These are phyloP conservation scores for Ammodytes dubius DNA, from an alignment of 2,113 vertebrate genomes.

Conservation along the genomic window DNA sequence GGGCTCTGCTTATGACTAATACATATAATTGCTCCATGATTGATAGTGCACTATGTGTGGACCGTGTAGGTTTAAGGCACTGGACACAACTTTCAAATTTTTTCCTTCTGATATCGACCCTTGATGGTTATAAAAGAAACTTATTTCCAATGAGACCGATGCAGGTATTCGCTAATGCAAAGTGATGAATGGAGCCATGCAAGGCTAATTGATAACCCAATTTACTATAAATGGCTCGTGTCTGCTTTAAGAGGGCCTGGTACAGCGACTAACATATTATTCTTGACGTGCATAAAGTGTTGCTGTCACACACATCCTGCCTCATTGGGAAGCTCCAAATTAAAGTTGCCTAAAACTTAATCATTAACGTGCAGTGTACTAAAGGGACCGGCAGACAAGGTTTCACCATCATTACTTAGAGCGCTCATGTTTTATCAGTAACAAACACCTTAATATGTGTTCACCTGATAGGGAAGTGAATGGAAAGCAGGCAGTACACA, in stretches of 20 bases:
- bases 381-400: background rate
- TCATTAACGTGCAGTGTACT: slow-evolving; percentile 9
- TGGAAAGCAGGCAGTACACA: slow-evolving; percentile 16
- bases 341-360: slow-evolving; percentile 19
- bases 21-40: slow-evolving; percentile 55
- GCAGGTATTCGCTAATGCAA: slow-evolving; percentile 39
- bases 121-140: slow-evolving; percentile 28
- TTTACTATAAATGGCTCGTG: slow-evolving; percentile 45
- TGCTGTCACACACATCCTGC: background rate
- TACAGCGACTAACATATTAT: slow-evolving; percentile 16
- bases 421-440: slow-evolving; percentile 39
- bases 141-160: slow-evolving; percentile 9
- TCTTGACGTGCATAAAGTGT: slow-evolving; percentile 25
- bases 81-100: slow-evolving; percentile 25
- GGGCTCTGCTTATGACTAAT: slow-evolving; percentile 42
- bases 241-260: slow-evolving; percentile 3
- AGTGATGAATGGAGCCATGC: slow-evolving; percentile 45
- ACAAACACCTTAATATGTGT: slow-evolving; percentile 43
- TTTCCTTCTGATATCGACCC: slow-evolving; percentile 17
- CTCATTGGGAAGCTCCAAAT: slow-evolving; percentile 10
- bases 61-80: slow-evolving; percentile 29
- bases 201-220: slow-evolving; percentile 32
- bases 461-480: slow-evolving; percentile 41
- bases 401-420: slow-evolving; percentile 11
- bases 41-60: slow-evolving; percentile 49